Base-by-base conservation (phyloP, 2,113 vertebrate species). In the Brachypteracias leptosomus region DNA sequence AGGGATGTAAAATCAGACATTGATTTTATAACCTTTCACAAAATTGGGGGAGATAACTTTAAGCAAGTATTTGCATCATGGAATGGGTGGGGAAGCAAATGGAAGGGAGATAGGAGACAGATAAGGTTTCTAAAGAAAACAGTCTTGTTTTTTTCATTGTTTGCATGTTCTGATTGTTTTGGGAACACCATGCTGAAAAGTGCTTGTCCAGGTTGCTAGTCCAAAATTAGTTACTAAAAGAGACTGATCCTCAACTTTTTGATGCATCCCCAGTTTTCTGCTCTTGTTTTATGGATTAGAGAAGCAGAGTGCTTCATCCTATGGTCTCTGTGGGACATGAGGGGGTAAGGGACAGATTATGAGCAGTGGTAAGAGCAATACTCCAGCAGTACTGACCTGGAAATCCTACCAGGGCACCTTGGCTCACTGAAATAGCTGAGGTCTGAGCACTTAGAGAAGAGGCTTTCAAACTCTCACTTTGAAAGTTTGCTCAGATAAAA, bases 81-180 rank as follows among this genome's bases (percentile, higher is more conserved):
- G 25, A 75, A 44, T 11, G 1, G 0, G 22, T 14, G 11, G 25
- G 36, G 31, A 78, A 61, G 44, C 1, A 1, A 14, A 54, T 58
- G 33, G 16, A 65, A 66, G 24, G 66, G 8, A 74, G n/a, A 66
- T 29, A 55, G 3, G 28, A 82, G 42, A n/a, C 16, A 38, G 57
- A n/a, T 4, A 44, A 44, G 10, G 28, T 31, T 88, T 63, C 55
- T 38, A 26, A 36, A 87, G 42, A 75, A 68, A 62, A 33, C 15
- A 6, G 11, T 61, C 15, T 47, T 35, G 8, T 33, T 80, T 73
- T 65, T 55, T 68, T 33, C 14, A 28, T 26, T 49, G 13, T 62
- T 68, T 74, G 25, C 62, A 15, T 33, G 42, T 87, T 47, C 38
- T 67, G 25, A 40, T 33, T 74, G 61, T 36, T 62, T 55, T 8